Conservation (phyloP, 2,113 vertebrate genomes). For the Bubo bubo region DNA sequence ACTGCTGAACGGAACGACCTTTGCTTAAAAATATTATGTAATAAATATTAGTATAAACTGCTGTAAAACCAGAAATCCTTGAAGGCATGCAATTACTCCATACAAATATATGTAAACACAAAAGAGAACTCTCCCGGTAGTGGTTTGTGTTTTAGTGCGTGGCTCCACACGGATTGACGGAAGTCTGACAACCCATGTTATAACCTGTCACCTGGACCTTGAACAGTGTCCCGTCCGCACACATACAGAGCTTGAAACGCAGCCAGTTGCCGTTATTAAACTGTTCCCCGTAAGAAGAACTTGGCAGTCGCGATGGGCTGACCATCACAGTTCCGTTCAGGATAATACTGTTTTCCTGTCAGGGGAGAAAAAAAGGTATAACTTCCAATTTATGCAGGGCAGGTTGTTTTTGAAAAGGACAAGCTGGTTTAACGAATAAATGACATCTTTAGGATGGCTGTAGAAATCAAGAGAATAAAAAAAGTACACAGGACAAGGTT, state of each 20-base stretch:
- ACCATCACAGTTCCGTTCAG: slow-evolving; percentile 95
- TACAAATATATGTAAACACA: slow-evolving; percentile 22
- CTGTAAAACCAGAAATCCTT: slow-evolving; percentile 46
- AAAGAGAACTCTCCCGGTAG: neutral
- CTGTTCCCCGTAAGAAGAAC: slow-evolving; percentile 77
- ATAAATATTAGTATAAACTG: slow-evolving; percentile 38
- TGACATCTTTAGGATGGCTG: neutral
- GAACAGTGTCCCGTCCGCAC: slow-evolving; percentile 93
- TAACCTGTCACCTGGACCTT: slow-evolving; percentile 87
- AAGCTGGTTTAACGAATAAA: neutral
- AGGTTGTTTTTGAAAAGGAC: neutral
- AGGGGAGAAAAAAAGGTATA: neutral
- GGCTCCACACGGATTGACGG: slow-evolving; percentile 88
- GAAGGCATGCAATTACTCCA: slow-evolving; percentile 57
- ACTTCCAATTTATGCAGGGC: neutral
- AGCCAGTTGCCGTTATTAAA: slow-evolving; percentile 80
- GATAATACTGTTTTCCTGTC: slow-evolving; percentile 92
- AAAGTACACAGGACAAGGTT: neutral
- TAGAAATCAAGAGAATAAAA: neutral
- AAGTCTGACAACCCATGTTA: slow-evolving; percentile 94
- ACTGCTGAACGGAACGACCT: neutral
- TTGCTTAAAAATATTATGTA: slow-evolving; percentile 15
- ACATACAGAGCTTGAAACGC: slow-evolving; percentile 97
- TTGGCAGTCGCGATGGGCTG: slow-evolving; percentile 86
- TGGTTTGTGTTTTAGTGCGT: slow-evolving; percentile 60